Percentiles rank a stretch among this genome's conserved stretches.
phyloP scores from a whole-genome alignment of 2,797 vertebrate species.

The Sebastiscus tertius region DNA sequence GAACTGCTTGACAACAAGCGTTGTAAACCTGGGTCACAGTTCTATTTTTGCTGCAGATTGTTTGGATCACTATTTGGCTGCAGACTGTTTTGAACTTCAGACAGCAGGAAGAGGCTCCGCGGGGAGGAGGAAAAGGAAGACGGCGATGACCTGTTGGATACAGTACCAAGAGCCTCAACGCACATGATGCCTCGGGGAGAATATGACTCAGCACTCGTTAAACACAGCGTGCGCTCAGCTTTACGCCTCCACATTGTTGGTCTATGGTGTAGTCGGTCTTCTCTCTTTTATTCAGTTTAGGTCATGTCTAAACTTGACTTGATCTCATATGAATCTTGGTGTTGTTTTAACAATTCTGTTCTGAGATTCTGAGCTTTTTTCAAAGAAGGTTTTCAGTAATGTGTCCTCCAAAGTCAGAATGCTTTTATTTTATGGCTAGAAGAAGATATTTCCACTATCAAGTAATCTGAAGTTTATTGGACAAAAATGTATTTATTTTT shows the following conservation, averaged over 20 bases:
- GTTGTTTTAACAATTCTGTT: conserved; percentile 2
- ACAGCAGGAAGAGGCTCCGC: conserved; percentile 42
- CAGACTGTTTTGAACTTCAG: conserved; percentile 46
- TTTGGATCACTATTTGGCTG: conserved; percentile 44
- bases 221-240: conserved; percentile 13
- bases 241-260: conserved; percentile 12
- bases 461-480: neutral
- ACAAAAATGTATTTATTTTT: neutral
- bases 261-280: neutral
- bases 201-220: conserved; percentile 44
- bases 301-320: conserved; percentile 63
- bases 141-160: conserved; percentile 8
- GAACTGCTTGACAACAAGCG: conserved; percentile 68
- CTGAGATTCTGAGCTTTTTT: neutral
- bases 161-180: conserved; percentile 3
- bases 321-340: conserved; percentile 33
- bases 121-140: conserved; percentile 21
- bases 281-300: conserved; percentile 11
- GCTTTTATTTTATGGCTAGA: neutral
- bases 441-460: neutral
- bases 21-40: conserved; percentile 38
- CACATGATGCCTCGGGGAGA: conserved; percentile 18
- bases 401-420: neutral
- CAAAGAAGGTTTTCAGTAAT: too few relatives aligned
- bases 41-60: conserved; percentile 70